Evolutionary conservation across 2,797 vertebrate genomes (phyloP), one percentile per base, ranked within the genome.

Genomic region (Brachyrhaphis roseni): DNA sequence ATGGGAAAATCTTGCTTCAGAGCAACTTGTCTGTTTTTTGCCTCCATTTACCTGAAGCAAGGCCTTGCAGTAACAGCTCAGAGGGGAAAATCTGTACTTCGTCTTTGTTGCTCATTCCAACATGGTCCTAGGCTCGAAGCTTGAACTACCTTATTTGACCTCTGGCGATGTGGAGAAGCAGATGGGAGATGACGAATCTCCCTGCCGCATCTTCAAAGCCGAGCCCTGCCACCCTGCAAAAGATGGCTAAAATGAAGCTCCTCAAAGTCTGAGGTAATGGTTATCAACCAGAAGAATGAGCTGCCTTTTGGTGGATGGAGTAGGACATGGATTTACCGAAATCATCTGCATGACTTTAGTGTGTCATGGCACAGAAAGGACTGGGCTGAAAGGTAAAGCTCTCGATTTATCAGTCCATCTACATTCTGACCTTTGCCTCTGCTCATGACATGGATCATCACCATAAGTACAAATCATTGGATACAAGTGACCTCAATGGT

Each of bases 221-320:
- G 62, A 36, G 62, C 34, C 66, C 66, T n/a, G 39, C 15, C 68
- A 15, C 41, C 66, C 23, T n/a, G n/a, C 66, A 26, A 4, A 41
- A 41, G 20, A 11, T 6, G 23, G 39, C 36, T 43, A 13, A 43
- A 26, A 43, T 43, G 39, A 68, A 68, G 18, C 36, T 68, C 64
- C 66, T 43, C 26, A 12, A 46, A 71, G 68, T 71, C 68, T 45
- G 68, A 71, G 68, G 41, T 45, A 71, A 71, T n/a, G 13, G 41
- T 71, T 45, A 45, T 71, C 41, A 28, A 71, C 41, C 12, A 71
- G 16, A 43, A 45, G n/a, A 43, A 71, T 13, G 68, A 71, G 68
- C 68, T 41, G 8, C 20, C 36, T 41, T 57, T n/a, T 57, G 23
- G 53, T 62, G 59, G 36, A 68, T 5, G 66, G 23, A 43, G 23